Evolutionary conservation across 2,113 vertebrate genomes (phyloP).

Genomic region (Mesocricetus auratus): DNA sequence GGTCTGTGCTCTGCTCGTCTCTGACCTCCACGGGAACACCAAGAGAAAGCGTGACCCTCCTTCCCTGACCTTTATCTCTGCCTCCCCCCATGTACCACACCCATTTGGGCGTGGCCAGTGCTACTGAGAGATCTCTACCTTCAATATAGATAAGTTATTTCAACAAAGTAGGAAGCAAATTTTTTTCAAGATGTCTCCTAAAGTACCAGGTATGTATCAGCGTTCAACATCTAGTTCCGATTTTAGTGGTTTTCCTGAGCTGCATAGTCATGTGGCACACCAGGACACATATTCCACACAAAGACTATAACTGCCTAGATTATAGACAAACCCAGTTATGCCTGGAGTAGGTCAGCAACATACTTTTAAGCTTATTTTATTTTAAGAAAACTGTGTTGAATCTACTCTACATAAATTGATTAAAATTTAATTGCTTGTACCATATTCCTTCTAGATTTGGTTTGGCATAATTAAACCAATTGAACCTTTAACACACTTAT

Average conservation of each 20-base stretch:
- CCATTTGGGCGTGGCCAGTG: no score
- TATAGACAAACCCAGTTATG: background rate
- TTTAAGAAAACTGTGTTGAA: constrained; percentile 58
- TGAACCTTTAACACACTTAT: constrained; percentile 69
- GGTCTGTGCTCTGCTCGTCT: no score
- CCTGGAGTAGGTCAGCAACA: constrained; percentile 34
- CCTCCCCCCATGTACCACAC: no score
- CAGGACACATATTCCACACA: background rate
- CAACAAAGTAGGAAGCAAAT: constrained; percentile 34
- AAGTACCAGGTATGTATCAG: constrained; percentile 66
- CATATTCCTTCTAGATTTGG: constrained; percentile 75
- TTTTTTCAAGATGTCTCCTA: background rate
- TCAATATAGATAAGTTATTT: constrained; percentile 71
- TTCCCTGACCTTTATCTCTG: no score
- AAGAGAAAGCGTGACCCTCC: no score
- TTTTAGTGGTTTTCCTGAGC: constrained; percentile 78
- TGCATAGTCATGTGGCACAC: constrained; percentile 71
- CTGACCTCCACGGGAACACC: no score
- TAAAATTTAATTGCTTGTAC: constrained; percentile 71
- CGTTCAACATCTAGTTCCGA: constrained; percentile 71
- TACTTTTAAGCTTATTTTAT: constrained; percentile 60
- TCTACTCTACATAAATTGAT: constrained; percentile 71
- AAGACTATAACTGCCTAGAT: background rate
- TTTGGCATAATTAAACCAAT: constrained; percentile 61
- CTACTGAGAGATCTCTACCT: no score